Evolutionary conservation across 2,113 vertebrate species (phyloP), one percentile per base, ranked within the genome.

Genomic region (Oryzias curvinotus): DNA sequence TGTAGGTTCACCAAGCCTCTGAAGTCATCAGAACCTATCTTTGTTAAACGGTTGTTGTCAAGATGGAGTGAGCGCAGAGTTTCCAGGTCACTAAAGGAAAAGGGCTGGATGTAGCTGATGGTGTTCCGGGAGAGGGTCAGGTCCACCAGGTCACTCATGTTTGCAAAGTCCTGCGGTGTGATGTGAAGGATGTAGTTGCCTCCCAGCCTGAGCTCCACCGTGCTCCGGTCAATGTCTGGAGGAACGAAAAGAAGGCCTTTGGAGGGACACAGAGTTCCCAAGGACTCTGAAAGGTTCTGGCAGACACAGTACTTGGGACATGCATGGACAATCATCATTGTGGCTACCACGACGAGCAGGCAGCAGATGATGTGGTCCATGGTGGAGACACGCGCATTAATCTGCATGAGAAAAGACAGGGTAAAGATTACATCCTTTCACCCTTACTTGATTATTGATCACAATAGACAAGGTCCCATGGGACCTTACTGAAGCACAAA

Each of bases 301-400:
- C 97, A 99, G 78, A 97, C 94, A 57, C 97, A 99, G 47, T 99
- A 98, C 92, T 98, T 98, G 79, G 97, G 97, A 91, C 97, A 99
- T 84, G 95, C 95, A 0, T 92, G 93, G 74, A 93, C 95, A 82
- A 90, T 92, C 19, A 91, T 91, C 73, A 94, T 91, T 71, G 87
- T 68, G 84, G 94, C 94, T 95, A 95, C 96, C 93, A 99, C 92
- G 60, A 97, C 90, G 90, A 99, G 91, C 91, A 98, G 92, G 87
- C 94, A 85, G 74, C 92, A 93, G 91, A 98, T 90, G 93, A 96
- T 91, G 90, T 94, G 96, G 95, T 97, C 97, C 97, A 99, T 99
- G 92, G 91, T 98, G 36, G 36, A 36, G 36, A 36, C 36, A 36
- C 36, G 36, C 2, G 36, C 36, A 36, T 36, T 36, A 36, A 36